Conservation (phyloP, 2,113 vertebrate genomes). For the Todiramphus saurophagus region DNA sequence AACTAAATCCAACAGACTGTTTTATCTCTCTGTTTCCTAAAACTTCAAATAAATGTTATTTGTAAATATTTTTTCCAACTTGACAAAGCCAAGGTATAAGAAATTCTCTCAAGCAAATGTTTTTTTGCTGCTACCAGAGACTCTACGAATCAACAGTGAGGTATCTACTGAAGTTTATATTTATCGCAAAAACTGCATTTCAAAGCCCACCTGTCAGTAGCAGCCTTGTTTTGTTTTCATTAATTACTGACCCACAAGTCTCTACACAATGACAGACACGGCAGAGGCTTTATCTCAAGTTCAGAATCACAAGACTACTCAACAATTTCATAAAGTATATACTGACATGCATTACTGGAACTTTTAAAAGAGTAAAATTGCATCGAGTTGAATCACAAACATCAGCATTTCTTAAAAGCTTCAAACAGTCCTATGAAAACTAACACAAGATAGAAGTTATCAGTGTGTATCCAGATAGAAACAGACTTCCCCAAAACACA, state of each 20-base stretch:
- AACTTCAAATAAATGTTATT: not conserved
- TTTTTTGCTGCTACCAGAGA: not conserved
- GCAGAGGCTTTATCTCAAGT: not conserved
- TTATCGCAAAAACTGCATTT: not conserved
- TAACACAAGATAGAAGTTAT: not conserved
- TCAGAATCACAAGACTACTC: not conserved
- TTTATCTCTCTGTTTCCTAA: not conserved
- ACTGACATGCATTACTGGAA: not conserved
- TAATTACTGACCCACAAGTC: not conserved
- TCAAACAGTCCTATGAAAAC: not conserved
- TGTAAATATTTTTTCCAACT: not conserved
- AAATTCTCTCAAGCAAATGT: not conserved
- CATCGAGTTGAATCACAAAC: not conserved
- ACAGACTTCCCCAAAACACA: not conserved
- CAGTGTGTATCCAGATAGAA: too few relatives aligned
- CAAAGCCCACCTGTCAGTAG: not conserved
- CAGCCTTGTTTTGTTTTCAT: slow-evolving; percentile 34
- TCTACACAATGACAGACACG: not conserved
- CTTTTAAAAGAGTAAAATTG: not conserved
- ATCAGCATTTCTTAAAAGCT: not conserved
- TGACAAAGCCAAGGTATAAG: not conserved
- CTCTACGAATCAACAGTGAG: not conserved
- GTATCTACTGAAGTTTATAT: not conserved
- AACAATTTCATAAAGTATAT: not conserved
- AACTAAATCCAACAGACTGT: not conserved